Conservation (phyloP, 2,888 invertebrate genomes). For the Ectropis crepuscularia region DNA sequence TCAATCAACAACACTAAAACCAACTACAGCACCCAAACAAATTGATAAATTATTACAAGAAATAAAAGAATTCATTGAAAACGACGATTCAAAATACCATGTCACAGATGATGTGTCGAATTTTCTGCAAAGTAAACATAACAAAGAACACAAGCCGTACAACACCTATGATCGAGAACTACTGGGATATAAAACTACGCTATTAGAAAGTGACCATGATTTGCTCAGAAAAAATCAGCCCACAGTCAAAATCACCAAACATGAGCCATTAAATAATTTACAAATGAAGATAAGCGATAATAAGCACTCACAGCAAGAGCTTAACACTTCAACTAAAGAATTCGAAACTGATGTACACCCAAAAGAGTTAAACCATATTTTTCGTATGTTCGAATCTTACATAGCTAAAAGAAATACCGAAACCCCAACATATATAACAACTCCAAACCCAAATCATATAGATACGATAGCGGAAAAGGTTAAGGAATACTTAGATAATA, state of each 20-base stretch:
- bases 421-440: not conserved
- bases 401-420: not conserved
- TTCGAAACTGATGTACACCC: not conserved
- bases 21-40: not conserved
- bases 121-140: not conserved
- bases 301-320: not conserved
- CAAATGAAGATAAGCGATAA: not conserved
- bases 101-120: not conserved
- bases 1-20: not conserved
- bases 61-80: conserved; percentile 11
- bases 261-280: not conserved
- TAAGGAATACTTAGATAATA: conserved; percentile 13
- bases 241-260: not conserved
- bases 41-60: conserved; percentile 9
- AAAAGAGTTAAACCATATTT: conserved; percentile 5
- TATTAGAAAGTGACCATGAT: not conserved
- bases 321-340: not conserved
- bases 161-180: not conserved
- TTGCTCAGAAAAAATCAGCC: not conserved
- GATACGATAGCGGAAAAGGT: conserved; percentile 7
- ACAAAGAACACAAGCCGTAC: not conserved
- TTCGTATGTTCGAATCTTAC: conserved; percentile 6
- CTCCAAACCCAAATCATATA: not conserved
- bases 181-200: not conserved
- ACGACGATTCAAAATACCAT: not conserved